Evolutionary conservation across 2,888 invertebrate species (phyloP).

Genomic region (Frankliniella intonsa): DNA sequence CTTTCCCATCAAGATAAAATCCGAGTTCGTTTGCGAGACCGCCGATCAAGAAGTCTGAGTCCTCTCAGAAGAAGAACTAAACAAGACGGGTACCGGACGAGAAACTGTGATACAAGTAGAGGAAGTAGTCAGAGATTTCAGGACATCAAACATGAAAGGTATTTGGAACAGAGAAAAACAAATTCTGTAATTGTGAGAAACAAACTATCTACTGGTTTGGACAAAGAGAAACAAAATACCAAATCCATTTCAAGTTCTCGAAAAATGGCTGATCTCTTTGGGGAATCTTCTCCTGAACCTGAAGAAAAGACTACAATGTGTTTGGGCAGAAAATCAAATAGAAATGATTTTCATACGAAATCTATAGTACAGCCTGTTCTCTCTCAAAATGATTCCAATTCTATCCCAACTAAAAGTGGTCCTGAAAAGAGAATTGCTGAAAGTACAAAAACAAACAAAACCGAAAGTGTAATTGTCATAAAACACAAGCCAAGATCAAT

Average conservation of each 20-base stretch:
- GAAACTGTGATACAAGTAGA: background rate
- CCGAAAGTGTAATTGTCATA: background rate
- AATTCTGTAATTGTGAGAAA: background rate
- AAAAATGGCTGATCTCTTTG: background rate
- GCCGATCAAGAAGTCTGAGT: background rate
- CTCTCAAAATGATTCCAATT: background rate
- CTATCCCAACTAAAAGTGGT: background rate
- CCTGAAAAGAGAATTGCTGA: background rate
- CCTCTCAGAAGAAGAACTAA: background rate
- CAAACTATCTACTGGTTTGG: background rate
- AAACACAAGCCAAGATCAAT: background rate
- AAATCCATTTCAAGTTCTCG: background rate
- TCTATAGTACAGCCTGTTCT: background rate
- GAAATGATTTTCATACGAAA: background rate
- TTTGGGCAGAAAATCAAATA: background rate
- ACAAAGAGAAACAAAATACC: background rate
- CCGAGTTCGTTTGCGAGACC: background rate
- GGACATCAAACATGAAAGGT: background rate
- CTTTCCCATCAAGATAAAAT: background rate
- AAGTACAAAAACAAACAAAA: background rate
- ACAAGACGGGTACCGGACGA: background rate
- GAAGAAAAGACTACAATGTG: background rate
- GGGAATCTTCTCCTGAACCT: background rate
- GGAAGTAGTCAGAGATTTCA: background rate
- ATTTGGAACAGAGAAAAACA: background rate